Base-by-base conservation (phyloP, 2,888 invertebrate species). In the Plagodis pulveraria region DNA sequence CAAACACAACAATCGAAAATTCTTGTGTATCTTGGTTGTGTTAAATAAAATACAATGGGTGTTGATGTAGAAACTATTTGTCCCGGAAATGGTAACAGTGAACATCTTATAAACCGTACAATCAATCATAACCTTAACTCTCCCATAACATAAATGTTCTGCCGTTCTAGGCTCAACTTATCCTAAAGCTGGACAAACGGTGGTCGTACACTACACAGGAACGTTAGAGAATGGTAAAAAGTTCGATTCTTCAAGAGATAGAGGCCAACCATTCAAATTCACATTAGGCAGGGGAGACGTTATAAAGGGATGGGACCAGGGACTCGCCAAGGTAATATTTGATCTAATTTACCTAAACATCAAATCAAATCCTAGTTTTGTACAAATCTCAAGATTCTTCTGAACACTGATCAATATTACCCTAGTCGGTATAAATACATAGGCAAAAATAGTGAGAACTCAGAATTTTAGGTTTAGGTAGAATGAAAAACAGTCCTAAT, bases 281-380 rank as follows among this genome's bases (percentile, higher is more conserved):
- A 96, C 95, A 69, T 95, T 99, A 74, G 99, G 99, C 50, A 96
- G 95, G 83, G 98, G 99, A 35, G 98, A 99, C 88, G 99, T 99
- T n/a, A 99, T 99, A 78, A 97, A 96, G 87, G 99, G 98, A 34
- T 99, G 99, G 99, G 99, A 99, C 84, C 96, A 98, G 87, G 99
- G 99, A 65, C 96, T 99, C 64, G 96, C 97, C 62, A 96, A 96
- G 93, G 96, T 96, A 86, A 42, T 42, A 41, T 22, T 22, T 22
- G 22, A 22, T 22, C 2, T 22, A 22, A 2, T 22, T 22, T 22
- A 22, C 22, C 22, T 22, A 22, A 22, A 22, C 22, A 22, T 22
- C 4, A 22, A 22, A 22, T 22, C 22, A 22, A 22, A 22, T 22
- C 22, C 1, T 2, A 22, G 4, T n/a, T n/a, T n/a, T n/a, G n/a